phyloP scores from a whole-genome alignment of 2,797 vertebrate genomes.

The Channallabes apus region DNA sequence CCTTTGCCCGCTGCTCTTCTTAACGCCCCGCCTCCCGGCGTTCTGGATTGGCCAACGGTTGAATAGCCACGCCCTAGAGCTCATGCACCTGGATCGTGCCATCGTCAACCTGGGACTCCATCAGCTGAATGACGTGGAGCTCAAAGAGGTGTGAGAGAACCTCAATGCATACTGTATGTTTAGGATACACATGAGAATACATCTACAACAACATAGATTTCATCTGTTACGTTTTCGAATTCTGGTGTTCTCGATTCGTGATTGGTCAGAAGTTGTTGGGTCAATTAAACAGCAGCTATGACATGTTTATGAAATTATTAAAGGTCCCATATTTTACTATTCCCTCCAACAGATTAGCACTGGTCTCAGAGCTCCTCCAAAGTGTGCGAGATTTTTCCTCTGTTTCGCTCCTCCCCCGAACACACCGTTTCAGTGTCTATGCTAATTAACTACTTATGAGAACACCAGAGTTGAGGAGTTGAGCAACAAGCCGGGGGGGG shows the following conservation, averaged over 20 bases:
- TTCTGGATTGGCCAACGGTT: conserved; percentile 78
- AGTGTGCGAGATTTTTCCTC: too few species aligned
- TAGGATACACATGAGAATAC: neutral
- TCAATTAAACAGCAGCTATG: neutral
- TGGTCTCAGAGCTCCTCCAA: too few species aligned
- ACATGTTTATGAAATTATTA: neutral
- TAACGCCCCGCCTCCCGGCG: conserved; percentile 80
- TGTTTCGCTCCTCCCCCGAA: too few species aligned
- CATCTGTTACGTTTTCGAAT: neutral
- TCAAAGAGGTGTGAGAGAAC: conserved; percentile 76
- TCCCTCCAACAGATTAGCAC: too few species aligned
- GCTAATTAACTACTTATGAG: too few species aligned
- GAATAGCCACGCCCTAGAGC: conserved; percentile 76
- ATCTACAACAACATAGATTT: neutral
- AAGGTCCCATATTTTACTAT: too few species aligned
- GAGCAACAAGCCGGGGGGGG: too few species aligned
- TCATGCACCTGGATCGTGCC: conserved; percentile 84
- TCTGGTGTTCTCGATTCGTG: neutral
- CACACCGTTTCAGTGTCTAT: too few species aligned
- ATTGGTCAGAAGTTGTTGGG: neutral
- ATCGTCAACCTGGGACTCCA: conserved; percentile 77
- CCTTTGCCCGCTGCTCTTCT: conserved; percentile 83
- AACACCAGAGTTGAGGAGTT: too few species aligned
- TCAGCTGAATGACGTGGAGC: conserved; percentile 81
- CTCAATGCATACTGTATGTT: neutral